Conservation (phyloP, 2,888 invertebrate genomes). For the Zygaena filipendulae region DNA sequence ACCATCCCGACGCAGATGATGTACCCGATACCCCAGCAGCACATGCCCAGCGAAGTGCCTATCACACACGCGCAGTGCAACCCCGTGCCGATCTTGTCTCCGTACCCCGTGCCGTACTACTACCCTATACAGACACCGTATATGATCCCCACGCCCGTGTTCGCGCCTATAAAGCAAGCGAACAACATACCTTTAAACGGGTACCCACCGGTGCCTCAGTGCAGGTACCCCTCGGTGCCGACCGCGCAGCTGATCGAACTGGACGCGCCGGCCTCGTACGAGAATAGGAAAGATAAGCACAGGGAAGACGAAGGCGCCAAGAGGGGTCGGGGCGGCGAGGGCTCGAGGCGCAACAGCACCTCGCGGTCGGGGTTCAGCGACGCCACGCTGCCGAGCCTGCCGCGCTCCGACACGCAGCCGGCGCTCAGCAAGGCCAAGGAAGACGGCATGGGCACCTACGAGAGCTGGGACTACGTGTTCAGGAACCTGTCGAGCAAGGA, state of each 20-base stretch:
- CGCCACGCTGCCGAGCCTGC: slow-evolving; percentile 47
- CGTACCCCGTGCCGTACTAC: slow-evolving; percentile 50
- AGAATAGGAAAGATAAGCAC: slow-evolving; percentile 41
- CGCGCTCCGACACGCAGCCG: slow-evolving; percentile 59
- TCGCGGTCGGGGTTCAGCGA: slow-evolving; percentile 53
- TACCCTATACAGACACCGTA: slow-evolving; percentile 57
- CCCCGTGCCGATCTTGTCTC: slow-evolving; percentile 39
- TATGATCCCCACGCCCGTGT: slow-evolving; percentile 54
- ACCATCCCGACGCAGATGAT: slow-evolving; percentile 30
- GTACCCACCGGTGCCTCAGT: slow-evolving; percentile 40
- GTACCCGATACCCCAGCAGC: slow-evolving; percentile 29
- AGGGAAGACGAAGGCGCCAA: slow-evolving; percentile 35
- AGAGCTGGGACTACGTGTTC: slow-evolving; percentile 85
- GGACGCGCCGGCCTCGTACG: slow-evolving; percentile 56
- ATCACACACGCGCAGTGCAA: slow-evolving; percentile 27
- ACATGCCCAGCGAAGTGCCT: slow-evolving; percentile 29
- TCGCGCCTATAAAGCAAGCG: slow-evolving; percentile 55
- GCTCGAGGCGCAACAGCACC: slow-evolving; percentile 42
- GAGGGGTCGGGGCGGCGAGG: slow-evolving; percentile 30
- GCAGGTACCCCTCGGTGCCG: slow-evolving; percentile 67
- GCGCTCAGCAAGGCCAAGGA: slow-evolving; percentile 65
- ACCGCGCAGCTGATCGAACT: slow-evolving; percentile 76
- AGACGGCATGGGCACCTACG: slow-evolving; percentile 75
- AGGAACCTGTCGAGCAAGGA: slow-evolving; percentile 80
- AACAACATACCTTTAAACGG: slow-evolving; percentile 57